These are phyloP conservation scores for Sisor rabdophorus DNA, from an alignment of 2,113 vertebrate genomes.

Conservation along the genomic window DNA sequence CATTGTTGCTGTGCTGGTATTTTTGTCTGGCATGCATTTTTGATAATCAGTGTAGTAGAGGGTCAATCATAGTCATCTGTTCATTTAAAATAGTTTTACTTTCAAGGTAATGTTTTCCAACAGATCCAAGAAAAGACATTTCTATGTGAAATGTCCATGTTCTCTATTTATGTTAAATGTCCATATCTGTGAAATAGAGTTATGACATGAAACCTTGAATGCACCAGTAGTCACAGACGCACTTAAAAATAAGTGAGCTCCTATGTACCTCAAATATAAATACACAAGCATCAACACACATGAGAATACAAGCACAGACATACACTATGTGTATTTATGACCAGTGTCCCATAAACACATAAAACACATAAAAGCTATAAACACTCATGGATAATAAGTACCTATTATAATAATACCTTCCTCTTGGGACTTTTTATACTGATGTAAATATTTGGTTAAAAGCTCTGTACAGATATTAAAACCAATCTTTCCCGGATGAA, in stretches of 20 bases:
- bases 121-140: background rate
- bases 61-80: background rate
- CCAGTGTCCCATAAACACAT: background rate
- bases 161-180: background rate
- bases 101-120: background rate
- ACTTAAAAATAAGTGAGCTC: background rate
- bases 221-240: background rate
- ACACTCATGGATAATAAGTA: background rate
- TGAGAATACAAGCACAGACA: background rate
- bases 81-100: background rate
- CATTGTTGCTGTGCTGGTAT: background rate
- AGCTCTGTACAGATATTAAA: background rate
- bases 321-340: background rate
- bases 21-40: background rate
- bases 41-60: background rate
- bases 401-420: background rate
- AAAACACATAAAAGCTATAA: constrained; percentile 8
- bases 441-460: background rate
- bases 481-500: background rate
- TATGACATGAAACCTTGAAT: background rate
- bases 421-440: background rate
- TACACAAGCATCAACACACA: constrained; percentile 17
- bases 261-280: constrained; percentile 2
- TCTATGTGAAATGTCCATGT: background rate
- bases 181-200: background rate